Evolutionary conservation across 2,888 invertebrate species (phyloP).

Genomic region (Rotaria sp.): DNA sequence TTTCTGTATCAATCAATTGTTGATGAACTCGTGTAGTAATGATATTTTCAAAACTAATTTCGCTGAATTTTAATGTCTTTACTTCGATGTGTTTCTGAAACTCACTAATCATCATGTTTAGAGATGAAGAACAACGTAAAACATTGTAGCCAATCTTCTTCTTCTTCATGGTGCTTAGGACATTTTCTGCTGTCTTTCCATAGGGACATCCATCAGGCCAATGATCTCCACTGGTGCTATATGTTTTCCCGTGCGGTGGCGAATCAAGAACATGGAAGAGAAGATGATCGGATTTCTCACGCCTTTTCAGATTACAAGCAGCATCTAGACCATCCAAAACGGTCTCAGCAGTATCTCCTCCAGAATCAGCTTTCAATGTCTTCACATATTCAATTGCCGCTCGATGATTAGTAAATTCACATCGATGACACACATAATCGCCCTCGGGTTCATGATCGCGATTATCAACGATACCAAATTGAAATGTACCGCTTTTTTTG

Average conservation of each 20-base stretch:
- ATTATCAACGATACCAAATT: neutral
- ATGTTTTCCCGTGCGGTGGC: neutral
- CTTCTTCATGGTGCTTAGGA: neutral
- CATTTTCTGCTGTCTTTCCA: neutral
- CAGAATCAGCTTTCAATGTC: neutral
- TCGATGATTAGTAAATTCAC: neutral
- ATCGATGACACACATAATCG: neutral
- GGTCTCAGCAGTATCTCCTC: neutral
- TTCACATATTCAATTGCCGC: neutral
- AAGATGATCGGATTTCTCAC: neutral
- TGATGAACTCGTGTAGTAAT: neutral
- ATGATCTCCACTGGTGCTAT: neutral
- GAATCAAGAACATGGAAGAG: neutral
- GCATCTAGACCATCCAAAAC: neutral
- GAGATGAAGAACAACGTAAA: neutral
- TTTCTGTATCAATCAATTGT: neutral
- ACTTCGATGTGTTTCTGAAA: neutral
- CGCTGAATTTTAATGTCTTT: neutral
- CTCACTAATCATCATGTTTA: neutral
- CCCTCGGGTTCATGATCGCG: neutral
- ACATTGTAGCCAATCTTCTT: neutral
- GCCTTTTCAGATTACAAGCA: neutral
- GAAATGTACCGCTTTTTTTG: neutral
- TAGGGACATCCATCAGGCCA: neutral
- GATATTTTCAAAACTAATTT: neutral